Evolutionary conservation across 2,888 invertebrate genomes (phyloP).

Genomic region (Leucoptera coffeella): DNA sequence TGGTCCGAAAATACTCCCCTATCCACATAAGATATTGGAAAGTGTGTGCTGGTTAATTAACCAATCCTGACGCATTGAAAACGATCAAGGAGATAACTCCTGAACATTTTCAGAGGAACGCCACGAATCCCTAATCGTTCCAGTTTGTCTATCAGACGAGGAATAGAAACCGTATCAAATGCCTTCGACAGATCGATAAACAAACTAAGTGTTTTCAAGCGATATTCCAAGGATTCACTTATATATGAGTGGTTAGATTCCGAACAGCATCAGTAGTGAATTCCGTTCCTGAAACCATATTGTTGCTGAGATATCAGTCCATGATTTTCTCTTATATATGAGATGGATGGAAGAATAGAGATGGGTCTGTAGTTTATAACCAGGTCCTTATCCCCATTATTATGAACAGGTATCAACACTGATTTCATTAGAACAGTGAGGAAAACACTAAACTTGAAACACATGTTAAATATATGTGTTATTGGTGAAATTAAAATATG

Average conservation of each 20-base stretch:
- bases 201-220: conserved; percentile 2
- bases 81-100: conserved; percentile 1
- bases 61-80: conserved; percentile 3
- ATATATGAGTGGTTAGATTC: neutral
- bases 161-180: conserved; percentile 4
- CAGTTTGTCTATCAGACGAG: conserved; percentile 3
- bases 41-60: conserved; percentile 1
- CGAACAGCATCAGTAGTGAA: conserved; percentile 4
- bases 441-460: conserved; percentile 1
- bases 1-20: conserved; percentile 4
- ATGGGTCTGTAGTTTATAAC: conserved; percentile 5
- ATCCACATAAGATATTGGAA: conserved; percentile 1
- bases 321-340: conserved; percentile 2
- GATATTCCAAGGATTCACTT: neutral
- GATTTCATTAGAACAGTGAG: conserved; percentile 1
- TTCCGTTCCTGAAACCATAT: conserved; percentile 3
- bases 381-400: neutral
- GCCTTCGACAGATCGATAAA: conserved; percentile 5
- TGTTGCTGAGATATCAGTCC: conserved; percentile 3
- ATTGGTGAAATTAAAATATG: conserved; percentile 1
- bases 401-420: conserved; percentile 1
- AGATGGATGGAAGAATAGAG: conserved; percentile 2
- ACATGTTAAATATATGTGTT: conserved; percentile 1
- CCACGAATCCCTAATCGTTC: conserved; percentile 4
- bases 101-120: conserved; percentile 1